Evolutionary conservation across 1,140 invertebrate species (phyloP), one percentile per base, ranked within the genome.

Genomic region (Archivesica marissinica): DNA sequence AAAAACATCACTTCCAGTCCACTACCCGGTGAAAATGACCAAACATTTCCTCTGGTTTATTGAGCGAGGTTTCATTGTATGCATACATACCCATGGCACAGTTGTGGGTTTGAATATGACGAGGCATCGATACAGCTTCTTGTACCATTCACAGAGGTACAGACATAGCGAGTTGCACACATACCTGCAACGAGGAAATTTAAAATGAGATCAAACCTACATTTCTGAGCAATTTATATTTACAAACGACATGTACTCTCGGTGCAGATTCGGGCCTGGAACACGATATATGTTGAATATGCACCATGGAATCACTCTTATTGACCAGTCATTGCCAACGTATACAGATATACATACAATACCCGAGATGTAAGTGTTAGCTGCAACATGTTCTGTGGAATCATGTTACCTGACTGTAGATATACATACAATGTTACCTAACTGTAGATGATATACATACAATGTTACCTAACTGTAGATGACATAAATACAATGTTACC

Each of bases 381-480:
- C 56, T 66, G 6, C 0, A 68, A 15, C 1, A 79, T 20, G 44
- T 79, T 79, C 23, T 79, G 59, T 44, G 77, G 56, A 23, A 64
- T 47, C 77, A 79, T 79, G n/a, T 79, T 66, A n/a, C 77, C 77
- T 0, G 38, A 17, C 25, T 74, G n/a, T 23, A 74, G 20, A 50
- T 74, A n/a, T 20, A 47, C 52, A 9, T 47, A 47, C 44, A 47
- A 47, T 47, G 20, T 20, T 47, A n/a, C n/a, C n/a, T n/a, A n/a
- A n/a, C n/a, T n/a, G n/a, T n/a, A n/a, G n/a, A n/a, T n/a, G n/a
- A n/a, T n/a, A n/a, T n/a, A n/a, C n/a, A n/a, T n/a, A n/a, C n/a
- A n/a, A n/a, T n/a, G n/a, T n/a, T n/a, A n/a, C 70, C n/a, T n/a
- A n/a, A n/a, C n/a, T n/a, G n/a, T n/a, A n/a, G n/a, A n/a, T n/a